Base-by-base conservation (phyloP, 1,140 invertebrate genomes). In the Plectrocnemia conspersa region DNA sequence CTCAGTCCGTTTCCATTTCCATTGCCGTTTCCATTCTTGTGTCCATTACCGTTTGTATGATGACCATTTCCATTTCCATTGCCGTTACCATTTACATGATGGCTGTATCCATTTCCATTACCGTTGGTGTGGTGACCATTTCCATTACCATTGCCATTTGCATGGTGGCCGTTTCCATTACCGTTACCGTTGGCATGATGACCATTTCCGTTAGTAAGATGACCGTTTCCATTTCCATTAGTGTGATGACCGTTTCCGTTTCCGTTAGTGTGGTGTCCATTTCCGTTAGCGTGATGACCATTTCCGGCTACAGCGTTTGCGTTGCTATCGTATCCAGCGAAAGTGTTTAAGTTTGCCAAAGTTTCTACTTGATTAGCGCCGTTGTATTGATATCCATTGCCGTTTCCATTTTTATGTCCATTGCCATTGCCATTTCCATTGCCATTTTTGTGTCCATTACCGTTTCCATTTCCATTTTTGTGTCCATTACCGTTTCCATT, bases 51-150 rank as follows among this genome's bases (percentile, higher is more conserved):
- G 15, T 50, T 38, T n/a, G n/a, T n/a, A n/a, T n/a, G n/a, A n/a
- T n/a, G n/a, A 24, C 33, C 33, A 24, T 53, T 42, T 42, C 48
- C 56, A 38, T 58, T 52, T 52, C 49, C 49, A 22, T 50, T 35
- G 1, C 47, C 47, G 25, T 56, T 50, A 13, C 47, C 40, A 18
- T 24, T 24, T 25, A 5, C 44, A 5, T 7, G n/a, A 7, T 46
- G 9, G 10, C 11, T 16, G 22, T 23, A 16, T 2, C 47, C 47
- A 18, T 52, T 50, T 44, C 40, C 27, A 29, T n/a, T n/a, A 29
- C n/a, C n/a, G 16, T 29, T 29, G 18, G 29, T 47, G 6, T 6
- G 2, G 25, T 54, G 11, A 9, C 46, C 36, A 23, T 56, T 56
- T 32, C 46, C 54, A 22, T 56, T 49, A 19, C 47, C 29, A 35